Evolutionary conservation across 2,888 invertebrate genomes (phyloP), one percentile per base, ranked within the genome.

Genomic region (Galerucella calmariensis): DNA sequence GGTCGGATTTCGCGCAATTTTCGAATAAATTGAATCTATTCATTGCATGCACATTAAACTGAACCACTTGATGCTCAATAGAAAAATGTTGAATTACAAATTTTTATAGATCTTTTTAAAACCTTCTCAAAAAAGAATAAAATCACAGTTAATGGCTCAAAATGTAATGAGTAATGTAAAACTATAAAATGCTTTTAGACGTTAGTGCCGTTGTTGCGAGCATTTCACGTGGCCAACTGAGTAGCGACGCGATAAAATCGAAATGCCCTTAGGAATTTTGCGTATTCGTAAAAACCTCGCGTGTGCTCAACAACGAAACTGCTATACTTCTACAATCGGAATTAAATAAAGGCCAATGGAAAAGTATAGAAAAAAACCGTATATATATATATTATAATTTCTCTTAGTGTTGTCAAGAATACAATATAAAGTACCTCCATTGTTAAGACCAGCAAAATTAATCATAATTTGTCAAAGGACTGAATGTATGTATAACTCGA

Each of bases 381-480:
- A 14, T 35, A 8, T 35, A 2, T 35, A 35, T 35, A 2, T 35
- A 35, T 35, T n/a, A n/a, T n/a, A 35, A 35, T 35, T 35, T 35
- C 8, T 35, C 8, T 35, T 5, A n/a, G 35, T 35, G 35, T 65
- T 65, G 44, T 48, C n/a, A 46, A 65, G 41, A 61, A 35, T 12
- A 41, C 4, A 10, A 58, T 48, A 61, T 69, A 24, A 61, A 24
- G 61, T 11, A 59, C 58, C 56, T 27, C 51, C n/a, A 70, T 70
- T 70, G 69, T 70, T 70, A 16, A 35, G 53, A 70, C 51, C 12
- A 20, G 62, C 2, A 51, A 62, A 63, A 70, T 70, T 70, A 62
- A 62, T 70, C 69, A 70, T 44, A 70, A 70, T 70, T 70, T 70
- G 69, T 70, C 62, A 70, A 14, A 70, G 51, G 51, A 35, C 11